Conservation (phyloP, 2,113 vertebrate genomes). For the Pseudorhombus dupliciocellatus region DNA sequence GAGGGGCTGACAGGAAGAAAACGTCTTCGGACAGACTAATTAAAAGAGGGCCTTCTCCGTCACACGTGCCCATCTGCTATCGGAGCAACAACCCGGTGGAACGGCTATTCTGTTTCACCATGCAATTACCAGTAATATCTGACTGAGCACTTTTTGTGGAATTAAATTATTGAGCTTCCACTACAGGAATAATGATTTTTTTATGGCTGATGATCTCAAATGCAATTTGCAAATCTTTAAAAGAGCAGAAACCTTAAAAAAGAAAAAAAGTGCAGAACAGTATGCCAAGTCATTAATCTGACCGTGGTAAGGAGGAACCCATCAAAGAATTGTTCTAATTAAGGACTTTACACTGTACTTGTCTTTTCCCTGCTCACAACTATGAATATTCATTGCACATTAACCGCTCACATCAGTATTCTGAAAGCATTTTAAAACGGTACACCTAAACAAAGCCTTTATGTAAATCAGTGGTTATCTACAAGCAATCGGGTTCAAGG, state of each 20-base stretch:
- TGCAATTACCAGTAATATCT: slow-evolving; percentile 63
- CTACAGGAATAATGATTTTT: slow-evolving; percentile 56
- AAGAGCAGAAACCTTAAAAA: slow-evolving; percentile 34
- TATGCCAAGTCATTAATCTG: slow-evolving; percentile 56
- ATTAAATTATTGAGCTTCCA: slow-evolving; percentile 64
- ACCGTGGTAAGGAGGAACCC: slow-evolving; percentile 33
- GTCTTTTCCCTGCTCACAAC: slow-evolving; percentile 38
- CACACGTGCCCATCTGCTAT: slow-evolving; percentile 87
- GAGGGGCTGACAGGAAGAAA: slow-evolving; percentile 81
- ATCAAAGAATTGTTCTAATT: slow-evolving; percentile 40
- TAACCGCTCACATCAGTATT: slow-evolving; percentile 70
- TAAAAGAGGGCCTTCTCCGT: slow-evolving; percentile 87
- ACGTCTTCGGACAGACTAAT: slow-evolving; percentile 88
- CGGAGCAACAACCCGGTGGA: slow-evolving; percentile 78
- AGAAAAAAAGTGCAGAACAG: slow-evolving; percentile 18
- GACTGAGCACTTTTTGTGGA: slow-evolving; percentile 40
- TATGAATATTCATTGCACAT: slow-evolving; percentile 77
- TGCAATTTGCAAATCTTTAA: slow-evolving; percentile 48
- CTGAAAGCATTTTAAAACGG: slow-evolving; percentile 58
- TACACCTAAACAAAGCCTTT: slow-evolving; percentile 62
- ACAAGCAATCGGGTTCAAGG: slow-evolving; percentile 62
- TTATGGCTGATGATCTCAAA: slow-evolving; percentile 43
- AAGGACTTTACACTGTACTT: slow-evolving; percentile 31
- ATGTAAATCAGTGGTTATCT: slow-evolving; percentile 71
- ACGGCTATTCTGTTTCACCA: slow-evolving; percentile 72